Conservation (phyloP, 2,888 invertebrate species). For the Drosophila leonis region DNA sequence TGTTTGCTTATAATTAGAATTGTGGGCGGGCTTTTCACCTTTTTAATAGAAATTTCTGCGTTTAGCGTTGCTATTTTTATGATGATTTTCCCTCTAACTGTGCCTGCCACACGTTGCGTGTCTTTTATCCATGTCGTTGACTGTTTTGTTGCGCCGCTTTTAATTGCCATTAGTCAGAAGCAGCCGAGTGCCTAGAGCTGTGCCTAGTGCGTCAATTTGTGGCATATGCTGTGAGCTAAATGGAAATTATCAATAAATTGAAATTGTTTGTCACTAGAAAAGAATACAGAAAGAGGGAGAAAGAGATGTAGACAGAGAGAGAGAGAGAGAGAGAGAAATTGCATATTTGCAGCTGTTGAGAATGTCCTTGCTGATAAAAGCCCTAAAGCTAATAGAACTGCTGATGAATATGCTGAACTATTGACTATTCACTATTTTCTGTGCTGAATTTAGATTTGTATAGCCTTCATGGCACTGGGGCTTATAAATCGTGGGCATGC, state of each 20-base stretch:
- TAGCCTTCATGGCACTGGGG: neutral
- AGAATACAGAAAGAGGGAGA: neutral
- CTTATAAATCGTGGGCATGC: too few relatives aligned
- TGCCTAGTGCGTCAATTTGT: slow-evolving; percentile 32
- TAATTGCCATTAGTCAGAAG: slow-evolving; percentile 58
- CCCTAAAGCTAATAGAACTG: neutral
- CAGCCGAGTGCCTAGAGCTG: neutral
- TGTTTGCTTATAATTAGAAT: slow-evolving; percentile 2
- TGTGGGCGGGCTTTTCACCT: neutral
- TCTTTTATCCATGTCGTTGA: slow-evolving; percentile 44
- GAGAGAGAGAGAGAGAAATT: neutral
- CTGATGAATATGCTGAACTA: neutral
- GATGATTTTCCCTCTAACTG: slow-evolving; percentile 15
- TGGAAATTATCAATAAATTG: too few relatives aligned
- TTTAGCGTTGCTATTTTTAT: slow-evolving; percentile 45
- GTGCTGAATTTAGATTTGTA: neutral
- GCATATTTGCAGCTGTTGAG: slow-evolving; percentile 3
- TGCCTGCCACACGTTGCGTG: slow-evolving; percentile 53
- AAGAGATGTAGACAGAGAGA: too few relatives aligned
- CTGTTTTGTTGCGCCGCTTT: slow-evolving; percentile 26
- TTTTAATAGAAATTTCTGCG: slow-evolving; percentile 47
- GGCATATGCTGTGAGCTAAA: slow-evolving; percentile 29
- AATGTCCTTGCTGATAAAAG: slow-evolving; percentile 31
- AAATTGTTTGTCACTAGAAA: slow-evolving; percentile 46
- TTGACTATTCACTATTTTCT: neutral